Evolutionary conservation across 2,888 invertebrate genomes (phyloP), one percentile per base, ranked within the genome.

Genomic region (Drosophila borealis): DNA sequence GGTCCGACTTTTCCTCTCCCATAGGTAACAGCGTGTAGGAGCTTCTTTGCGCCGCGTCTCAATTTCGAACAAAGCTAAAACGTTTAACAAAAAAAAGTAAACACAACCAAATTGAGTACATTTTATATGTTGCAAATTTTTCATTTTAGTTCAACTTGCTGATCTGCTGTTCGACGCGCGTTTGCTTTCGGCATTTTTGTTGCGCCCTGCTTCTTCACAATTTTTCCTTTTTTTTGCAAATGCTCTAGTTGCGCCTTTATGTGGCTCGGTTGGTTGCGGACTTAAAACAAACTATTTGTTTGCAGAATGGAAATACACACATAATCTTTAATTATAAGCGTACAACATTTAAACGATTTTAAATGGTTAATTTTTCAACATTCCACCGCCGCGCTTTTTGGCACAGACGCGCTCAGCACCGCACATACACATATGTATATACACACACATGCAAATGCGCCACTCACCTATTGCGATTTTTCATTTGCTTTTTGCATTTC

Each of bases 1-100:
- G 65, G 53, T 80, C 73, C 11, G 73, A 49, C 65, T 70, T 85
- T 78, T 89, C 75, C 78, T 89, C 80, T 81, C 85, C 85, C 85
- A 85, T 85, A 88, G 85, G 80, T 88, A 78, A 89, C 82, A 78
- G 80, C 42, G 67, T 78, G 14, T 61, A 63, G 66, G 72, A 70
- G 72, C 81, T 65, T 57, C 41, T 54, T 59, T 67, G 65, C 70
- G 64, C 29, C 14, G 69, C 67, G 62, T 63, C 39, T 56, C 46
- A 68, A 64, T 57, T 55, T 65, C 36, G 53, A 66, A 74, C 56
- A 59, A 59, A 78, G 61, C 88, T 88, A 54, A 74, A 60, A 48
- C 45, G 25, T 25, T 14, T 14, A 37, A 17, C 13, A 75, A 57
- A 59, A 51, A 51, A 45, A 45, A 4, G 21, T 9, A 37, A 33